Conservation (phyloP, 2,797 vertebrate genomes). For the Dicrostonyx torquatus region DNA sequence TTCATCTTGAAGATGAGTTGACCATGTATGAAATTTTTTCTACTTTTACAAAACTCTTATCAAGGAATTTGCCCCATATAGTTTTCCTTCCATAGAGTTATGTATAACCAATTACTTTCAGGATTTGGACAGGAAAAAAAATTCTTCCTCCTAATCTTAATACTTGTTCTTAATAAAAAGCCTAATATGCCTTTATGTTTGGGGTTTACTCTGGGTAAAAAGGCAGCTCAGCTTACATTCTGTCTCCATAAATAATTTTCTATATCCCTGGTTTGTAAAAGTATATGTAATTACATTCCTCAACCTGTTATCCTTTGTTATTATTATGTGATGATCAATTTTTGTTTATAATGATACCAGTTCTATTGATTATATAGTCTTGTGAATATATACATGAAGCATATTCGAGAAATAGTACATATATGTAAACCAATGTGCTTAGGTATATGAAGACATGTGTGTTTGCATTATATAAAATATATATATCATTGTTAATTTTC, state of each 20-base stretch:
- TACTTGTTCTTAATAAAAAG: neutral
- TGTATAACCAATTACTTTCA: neutral
- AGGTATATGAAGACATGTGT: neutral
- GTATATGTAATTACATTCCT: neutral
- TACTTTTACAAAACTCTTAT: neutral
- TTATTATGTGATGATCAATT: neutral
- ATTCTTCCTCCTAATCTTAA: constrained; percentile 14
- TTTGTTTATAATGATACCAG: neutral
- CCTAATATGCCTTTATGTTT: neutral
- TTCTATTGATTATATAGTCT: constrained; percentile 9
- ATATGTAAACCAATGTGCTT: neutral
- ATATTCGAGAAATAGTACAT: neutral
- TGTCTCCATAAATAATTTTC: neutral
- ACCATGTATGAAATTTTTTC: neutral
- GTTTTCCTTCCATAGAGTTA: neutral
- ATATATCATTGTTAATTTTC: neutral
- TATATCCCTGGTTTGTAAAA: neutral
- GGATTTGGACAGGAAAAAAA: neutral
- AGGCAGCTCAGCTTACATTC: neutral
- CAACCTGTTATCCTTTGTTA: neutral
- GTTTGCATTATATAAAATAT: neutral
- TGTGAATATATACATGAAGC: neutral
- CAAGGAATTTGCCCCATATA: neutral
- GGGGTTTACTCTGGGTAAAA: neutral
- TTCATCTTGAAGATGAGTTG: neutral